Percentiles rank a stretch among this genome's conserved stretches.
These are phyloP conservation scores for Polyploca ridens DNA, from an alignment of 2,888 invertebrate species.

Conservation along the genomic window DNA sequence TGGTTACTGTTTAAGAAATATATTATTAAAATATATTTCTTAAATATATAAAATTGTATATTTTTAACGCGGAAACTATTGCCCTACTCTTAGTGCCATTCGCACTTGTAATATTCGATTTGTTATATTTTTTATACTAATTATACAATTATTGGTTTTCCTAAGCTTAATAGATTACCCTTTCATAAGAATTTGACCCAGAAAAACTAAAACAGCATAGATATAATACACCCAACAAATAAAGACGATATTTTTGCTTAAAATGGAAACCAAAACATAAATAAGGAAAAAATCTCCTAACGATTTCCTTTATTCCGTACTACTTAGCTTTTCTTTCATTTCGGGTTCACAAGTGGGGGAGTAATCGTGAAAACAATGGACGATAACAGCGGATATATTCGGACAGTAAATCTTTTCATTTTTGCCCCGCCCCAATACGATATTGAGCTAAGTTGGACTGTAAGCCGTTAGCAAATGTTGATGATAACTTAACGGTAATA, in stretches of 20 bases:
- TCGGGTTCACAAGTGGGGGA: constrained; percentile 25
- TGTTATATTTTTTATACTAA: no score
- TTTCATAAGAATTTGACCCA: no score
- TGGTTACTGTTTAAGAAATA: no score
- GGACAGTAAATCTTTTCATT: constrained; percentile 34
- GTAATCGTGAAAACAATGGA: constrained; percentile 41
- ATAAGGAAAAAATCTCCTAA: constrained; percentile 39
- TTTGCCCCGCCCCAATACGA: constrained; percentile 14
- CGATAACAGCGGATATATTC: constrained; percentile 34
- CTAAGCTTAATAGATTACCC: no score
- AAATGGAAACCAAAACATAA: constrained; percentile 33
- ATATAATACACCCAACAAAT: not conserved
- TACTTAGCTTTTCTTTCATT: constrained; percentile 40
- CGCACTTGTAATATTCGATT: no score
- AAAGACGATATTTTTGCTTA: constrained; percentile 7
- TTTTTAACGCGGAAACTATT: no score
- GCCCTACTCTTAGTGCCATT: no score
- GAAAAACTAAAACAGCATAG: not conserved
- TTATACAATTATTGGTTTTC: no score
- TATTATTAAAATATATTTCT: no score
- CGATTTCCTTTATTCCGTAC: constrained; percentile 37
- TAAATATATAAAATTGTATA: no score
- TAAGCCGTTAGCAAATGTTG: not conserved
- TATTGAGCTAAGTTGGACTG: not conserved
- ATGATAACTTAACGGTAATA: no score